phyloP scores from a whole-genome alignment of 2,888 invertebrate genomes.

The Caprella mutica region DNA sequence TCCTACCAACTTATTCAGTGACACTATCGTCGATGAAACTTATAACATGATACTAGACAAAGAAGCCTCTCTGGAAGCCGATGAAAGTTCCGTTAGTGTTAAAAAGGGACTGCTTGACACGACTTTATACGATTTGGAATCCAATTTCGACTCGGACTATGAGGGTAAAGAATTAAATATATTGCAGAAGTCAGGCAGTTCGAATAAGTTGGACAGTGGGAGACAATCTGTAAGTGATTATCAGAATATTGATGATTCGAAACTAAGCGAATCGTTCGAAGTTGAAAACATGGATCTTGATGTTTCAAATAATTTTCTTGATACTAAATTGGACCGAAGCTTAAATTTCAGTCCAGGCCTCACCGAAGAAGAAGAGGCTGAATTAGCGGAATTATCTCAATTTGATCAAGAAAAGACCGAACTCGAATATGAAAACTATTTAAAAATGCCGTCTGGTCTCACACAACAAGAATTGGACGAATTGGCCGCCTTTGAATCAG shows the following conservation, averaged over 20 bases:
- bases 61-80: slow-evolving; percentile 7
- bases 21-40: slow-evolving; percentile 1
- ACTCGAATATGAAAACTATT: slow-evolving; percentile 14
- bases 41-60: slow-evolving; percentile 7
- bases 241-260: neutral
- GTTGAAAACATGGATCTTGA: neutral
- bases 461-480: slow-evolving; percentile 22
- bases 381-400: slow-evolving; percentile 2
- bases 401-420: neutral
- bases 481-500: slow-evolving; percentile 12
- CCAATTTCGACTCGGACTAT: neutral
- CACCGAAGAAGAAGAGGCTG: slow-evolving; percentile 9
- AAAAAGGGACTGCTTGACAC: slow-evolving; percentile 8
- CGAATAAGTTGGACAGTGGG: neutral
- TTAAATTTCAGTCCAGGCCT: neutral
- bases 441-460: slow-evolving; percentile 18
- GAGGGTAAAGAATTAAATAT: too few species aligned
- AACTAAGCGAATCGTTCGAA: neutral
- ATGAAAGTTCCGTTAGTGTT: slow-evolving; percentile 5
- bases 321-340: neutral
- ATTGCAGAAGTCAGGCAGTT: neutral
- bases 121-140: slow-evolving; percentile 4
- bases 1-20: neutral
- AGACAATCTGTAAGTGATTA: neutral
- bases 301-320: neutral